phyloP scores from a whole-genome alignment of 2,797 vertebrate species.

The Gila robusta region DNA sequence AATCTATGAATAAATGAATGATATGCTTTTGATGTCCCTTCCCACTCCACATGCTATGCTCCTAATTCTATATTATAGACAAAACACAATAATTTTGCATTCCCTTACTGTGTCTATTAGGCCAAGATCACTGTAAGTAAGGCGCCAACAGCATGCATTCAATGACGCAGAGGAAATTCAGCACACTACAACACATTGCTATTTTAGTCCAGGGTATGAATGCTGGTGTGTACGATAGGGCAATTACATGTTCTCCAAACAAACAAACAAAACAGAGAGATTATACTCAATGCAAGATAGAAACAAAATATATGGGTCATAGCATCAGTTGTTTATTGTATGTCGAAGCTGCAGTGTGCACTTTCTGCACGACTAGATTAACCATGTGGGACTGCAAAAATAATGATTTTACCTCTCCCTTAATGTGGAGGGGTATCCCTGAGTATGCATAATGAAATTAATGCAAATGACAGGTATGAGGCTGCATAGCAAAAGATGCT shows the following conservation, averaged over 20 bases:
- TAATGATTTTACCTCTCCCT: neutral
- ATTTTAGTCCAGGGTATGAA: slow-evolving; percentile 40
- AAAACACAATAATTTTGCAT: neutral
- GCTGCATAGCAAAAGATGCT: neutral
- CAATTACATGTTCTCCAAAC: slow-evolving; percentile 38
- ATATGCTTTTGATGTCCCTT: neutral
- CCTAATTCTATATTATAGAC: neutral
- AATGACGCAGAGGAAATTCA: slow-evolving; percentile 44
- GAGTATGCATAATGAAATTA: neutral
- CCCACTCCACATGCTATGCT: neutral
- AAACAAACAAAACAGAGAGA: neutral
- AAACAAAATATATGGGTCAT: neutral
- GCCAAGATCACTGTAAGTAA: slow-evolving; percentile 60
- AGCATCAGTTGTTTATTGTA: neutral
- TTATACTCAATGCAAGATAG: neutral
- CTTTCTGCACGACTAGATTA: neutral
- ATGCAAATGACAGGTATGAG: neutral
- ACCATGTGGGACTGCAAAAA: slow-evolving; percentile 6
- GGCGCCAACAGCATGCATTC: slow-evolving; percentile 60
- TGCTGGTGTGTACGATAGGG: neutral
- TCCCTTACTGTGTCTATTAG: neutral
- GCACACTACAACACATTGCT: slow-evolving; percentile 36
- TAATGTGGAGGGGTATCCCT: neutral
- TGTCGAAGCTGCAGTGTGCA: slow-evolving; percentile 4
- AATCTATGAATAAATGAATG: neutral